These are phyloP conservation scores for Coranthus polyacanthus DNA, from an alignment of 2,797 vertebrate genomes.

Conservation along the genomic window DNA sequence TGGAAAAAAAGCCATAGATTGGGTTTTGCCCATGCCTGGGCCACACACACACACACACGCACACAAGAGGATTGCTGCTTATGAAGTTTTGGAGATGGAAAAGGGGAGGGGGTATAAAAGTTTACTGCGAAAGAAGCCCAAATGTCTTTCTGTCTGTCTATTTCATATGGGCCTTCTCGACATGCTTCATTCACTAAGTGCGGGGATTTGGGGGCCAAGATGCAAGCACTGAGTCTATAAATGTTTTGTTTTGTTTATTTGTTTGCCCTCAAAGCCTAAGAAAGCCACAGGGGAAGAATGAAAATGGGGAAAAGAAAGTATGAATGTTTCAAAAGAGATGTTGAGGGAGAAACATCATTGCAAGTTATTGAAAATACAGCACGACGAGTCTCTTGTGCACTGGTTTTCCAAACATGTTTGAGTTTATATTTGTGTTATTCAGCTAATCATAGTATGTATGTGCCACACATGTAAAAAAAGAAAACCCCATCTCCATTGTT, in stretches of 20 bases:
- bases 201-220: slow-evolving; percentile 72
- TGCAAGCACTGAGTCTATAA: slow-evolving; percentile 77
- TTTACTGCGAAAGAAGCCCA: slow-evolving; percentile 76
- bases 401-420: slow-evolving; percentile 47
- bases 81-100: slow-evolving; percentile 77
- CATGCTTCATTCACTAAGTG: slow-evolving; percentile 77
- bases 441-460: slow-evolving; percentile 16
- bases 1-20: too few relatives aligned
- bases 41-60: slow-evolving; percentile 18
- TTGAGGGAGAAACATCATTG: slow-evolving; percentile 55
- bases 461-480: slow-evolving; percentile 24
- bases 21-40: too few relatives aligned
- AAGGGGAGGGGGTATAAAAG: slow-evolving; percentile 80
- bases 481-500: too few relatives aligned
- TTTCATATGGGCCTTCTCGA: slow-evolving; percentile 73
- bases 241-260: slow-evolving; percentile 84
- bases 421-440: slow-evolving; percentile 33
- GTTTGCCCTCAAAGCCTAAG: slow-evolving; percentile 77
- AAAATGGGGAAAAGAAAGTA: slow-evolving; percentile 60
- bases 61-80: slow-evolving; percentile 64
- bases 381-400: slow-evolving; percentile 40
- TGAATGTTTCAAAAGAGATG: slow-evolving; percentile 41
- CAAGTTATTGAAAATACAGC: slow-evolving; percentile 48
- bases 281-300: slow-evolving; percentile 70
- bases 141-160: slow-evolving; percentile 68